A percentile compares a stretch with the other conserved stretches of the same genome.
phyloP scores from a whole-genome alignment of 2,113 vertebrate species.

The Tichodroma muraria region DNA sequence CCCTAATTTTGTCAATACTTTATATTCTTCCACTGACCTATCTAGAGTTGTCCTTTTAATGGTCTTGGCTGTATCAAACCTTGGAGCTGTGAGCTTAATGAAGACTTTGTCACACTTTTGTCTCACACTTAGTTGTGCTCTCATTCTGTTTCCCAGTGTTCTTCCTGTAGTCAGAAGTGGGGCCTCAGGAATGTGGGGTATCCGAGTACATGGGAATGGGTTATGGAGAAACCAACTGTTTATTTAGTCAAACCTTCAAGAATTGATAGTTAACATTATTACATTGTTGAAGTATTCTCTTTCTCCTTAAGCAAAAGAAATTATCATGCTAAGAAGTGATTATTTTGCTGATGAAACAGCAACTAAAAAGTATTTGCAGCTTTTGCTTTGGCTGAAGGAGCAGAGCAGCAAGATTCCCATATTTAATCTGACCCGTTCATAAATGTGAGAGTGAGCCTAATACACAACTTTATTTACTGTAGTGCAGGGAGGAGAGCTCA shows the following conservation, averaged over 20 bases:
- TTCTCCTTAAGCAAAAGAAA: background rate
- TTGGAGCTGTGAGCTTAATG: background rate
- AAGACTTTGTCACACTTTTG: background rate
- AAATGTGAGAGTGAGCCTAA: background rate
- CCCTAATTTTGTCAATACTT: background rate
- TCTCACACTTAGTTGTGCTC: background rate
- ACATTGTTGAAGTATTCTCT: background rate
- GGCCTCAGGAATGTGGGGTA: background rate
- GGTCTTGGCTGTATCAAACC: background rate
- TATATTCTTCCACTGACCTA: background rate
- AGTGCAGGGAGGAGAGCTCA: background rate
- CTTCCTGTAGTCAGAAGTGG: background rate
- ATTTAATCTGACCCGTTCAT: background rate
- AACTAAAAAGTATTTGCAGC: background rate
- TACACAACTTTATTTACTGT: background rate
- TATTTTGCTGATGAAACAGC: background rate
- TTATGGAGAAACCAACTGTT: background rate
- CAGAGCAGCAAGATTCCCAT: background rate
- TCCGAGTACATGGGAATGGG: fast-evolving
- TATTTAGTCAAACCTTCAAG: background rate
- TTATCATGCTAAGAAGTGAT: background rate
- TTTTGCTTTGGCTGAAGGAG: background rate
- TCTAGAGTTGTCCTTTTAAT: background rate
- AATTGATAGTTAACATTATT: background rate
- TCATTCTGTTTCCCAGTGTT: background rate